Evolutionary conservation across 1,140 invertebrate species (phyloP), one percentile per base, ranked within the genome.

Genomic region (Achatina immaculata): DNA sequence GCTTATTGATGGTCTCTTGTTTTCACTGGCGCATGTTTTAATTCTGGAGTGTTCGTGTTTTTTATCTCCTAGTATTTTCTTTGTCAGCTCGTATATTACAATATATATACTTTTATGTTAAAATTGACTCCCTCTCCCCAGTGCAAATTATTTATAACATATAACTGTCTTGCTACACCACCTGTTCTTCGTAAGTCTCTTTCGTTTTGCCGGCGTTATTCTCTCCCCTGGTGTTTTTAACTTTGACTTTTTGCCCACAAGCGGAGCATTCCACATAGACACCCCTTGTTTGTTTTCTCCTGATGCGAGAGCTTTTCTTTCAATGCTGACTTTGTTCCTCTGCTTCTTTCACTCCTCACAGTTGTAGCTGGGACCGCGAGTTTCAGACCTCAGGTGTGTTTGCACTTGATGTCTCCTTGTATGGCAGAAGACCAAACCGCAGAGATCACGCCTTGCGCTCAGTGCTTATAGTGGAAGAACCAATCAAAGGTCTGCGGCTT

Each of bases 401-500:
- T 68, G 65, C 42, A 62, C 58, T 78, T 7, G 76, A 68, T 55
- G 58, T 78, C 43, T 66, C 76, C 76, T 68, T 78, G 16, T 62
- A 45, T 40, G 76, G 76, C 38, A 66, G 42, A 68, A 48, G 62
- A 43, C 11, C 58, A 42, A 65, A 51, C 36, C 19, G 74, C 69
- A 24, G 45, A 16, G 40, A 62, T 11, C 55, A 55, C 0, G 36
- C 43, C 69, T 34, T 83, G 51, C 76, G 58, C 38, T 79, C 75
- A 19, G 79, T 81, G 48, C 75, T 83, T 14, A 69, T 79, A 42
- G 80, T 83, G 34, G 71, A 83, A 58, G 75, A 83, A 71, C 80
- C 79, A 81, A 81, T 83, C 82, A 79, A 45, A 58, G 82, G 71
- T 28, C 76, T 83, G 75, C 76, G 62, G 21, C 71, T 83, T 40